Percentiles rank a stretch among this genome's conserved stretches.
These are phyloP conservation scores for Phoenicopterus ruber DNA, from an alignment of 2,113 vertebrate species.

Conservation along the genomic window DNA sequence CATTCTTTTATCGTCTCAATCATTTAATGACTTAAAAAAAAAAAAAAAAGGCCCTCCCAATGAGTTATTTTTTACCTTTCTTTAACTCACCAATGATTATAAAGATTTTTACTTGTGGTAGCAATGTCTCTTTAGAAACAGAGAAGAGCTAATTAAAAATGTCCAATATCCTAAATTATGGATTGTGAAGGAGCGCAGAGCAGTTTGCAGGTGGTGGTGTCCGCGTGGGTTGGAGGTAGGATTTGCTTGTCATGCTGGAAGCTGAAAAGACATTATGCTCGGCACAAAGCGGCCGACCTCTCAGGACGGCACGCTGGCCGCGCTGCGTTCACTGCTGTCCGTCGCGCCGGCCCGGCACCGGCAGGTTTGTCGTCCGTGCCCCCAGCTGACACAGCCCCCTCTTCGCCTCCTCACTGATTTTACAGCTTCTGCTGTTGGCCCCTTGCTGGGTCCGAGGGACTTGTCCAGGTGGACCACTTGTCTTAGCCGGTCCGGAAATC, in stretches of 20 bases:
- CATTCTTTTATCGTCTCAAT: conserved; percentile 21
- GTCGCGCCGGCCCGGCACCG: no score
- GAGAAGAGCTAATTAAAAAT: neutral
- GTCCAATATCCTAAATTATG: neutral
- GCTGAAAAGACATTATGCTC: neutral
- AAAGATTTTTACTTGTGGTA: neutral
- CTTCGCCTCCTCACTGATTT: neutral
- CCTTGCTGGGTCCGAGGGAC: neutral
- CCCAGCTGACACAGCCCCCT: neutral
- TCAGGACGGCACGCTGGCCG: accelerated
- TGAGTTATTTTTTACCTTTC: neutral
- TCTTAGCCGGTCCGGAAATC: neutral
- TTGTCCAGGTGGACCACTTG: neutral
- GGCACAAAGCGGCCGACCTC: accelerated
- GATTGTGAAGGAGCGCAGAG: neutral
- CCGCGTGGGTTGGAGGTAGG: neutral
- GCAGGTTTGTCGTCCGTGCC: accelerated
- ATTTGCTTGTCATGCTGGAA: neutral
- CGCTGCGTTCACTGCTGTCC: accelerated
- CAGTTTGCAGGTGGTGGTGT: neutral
- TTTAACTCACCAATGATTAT: neutral
- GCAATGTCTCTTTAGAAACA: neutral
- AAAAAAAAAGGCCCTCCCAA: neutral
- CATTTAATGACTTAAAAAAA: neutral
- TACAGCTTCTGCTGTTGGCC: neutral